These are phyloP conservation scores for Marasmarcha lunaedactyla DNA, from an alignment of 2,888 invertebrate species.

Conservation along the genomic window DNA sequence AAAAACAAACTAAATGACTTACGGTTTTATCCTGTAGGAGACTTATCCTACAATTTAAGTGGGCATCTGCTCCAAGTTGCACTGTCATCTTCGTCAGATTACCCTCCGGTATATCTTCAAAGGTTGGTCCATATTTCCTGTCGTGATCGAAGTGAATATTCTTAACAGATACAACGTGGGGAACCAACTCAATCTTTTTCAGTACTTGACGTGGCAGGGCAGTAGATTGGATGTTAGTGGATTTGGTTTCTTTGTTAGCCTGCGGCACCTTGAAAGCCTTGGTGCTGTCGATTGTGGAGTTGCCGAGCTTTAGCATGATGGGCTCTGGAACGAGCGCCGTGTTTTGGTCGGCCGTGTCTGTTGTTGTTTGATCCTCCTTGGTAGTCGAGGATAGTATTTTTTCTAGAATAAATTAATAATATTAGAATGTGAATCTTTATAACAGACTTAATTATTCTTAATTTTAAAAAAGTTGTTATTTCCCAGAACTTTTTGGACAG, in stretches of 20 bases:
- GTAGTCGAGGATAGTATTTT: slow-evolving; percentile 26
- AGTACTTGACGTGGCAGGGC: slow-evolving; percentile 16
- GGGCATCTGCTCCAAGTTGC: slow-evolving; percentile 78
- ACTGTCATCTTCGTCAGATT: slow-evolving; percentile 79
- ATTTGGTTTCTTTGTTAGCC: slow-evolving; percentile 25
- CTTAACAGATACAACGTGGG: slow-evolving; percentile 48
- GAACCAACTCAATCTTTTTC: slow-evolving; percentile 33
- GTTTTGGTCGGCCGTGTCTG: slow-evolving; percentile 54
- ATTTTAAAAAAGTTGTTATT: too few relatives aligned
- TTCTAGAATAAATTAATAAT: slow-evolving; percentile 24
- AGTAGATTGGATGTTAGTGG: slow-evolving; percentile 21
- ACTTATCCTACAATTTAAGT: slow-evolving; percentile 80
- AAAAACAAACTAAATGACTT: slow-evolving; percentile 38
- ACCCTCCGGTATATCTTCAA: slow-evolving; percentile 70
- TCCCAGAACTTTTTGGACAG: too few relatives aligned
- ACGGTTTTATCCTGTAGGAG: slow-evolving; percentile 82
- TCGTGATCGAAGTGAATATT: slow-evolving; percentile 62
- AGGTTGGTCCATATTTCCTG: slow-evolving; percentile 77
- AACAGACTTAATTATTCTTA: too few relatives aligned
- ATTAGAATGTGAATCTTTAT: too few relatives aligned
- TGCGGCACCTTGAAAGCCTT: slow-evolving; percentile 63
- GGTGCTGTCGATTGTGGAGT: slow-evolving; percentile 63
- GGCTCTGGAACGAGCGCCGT: slow-evolving; percentile 50
- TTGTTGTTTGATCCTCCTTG: slow-evolving; percentile 41
- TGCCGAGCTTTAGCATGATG: slow-evolving; percentile 56